Base-by-base conservation (phyloP, 2,888 invertebrate genomes). In the Meta bourneti region DNA sequence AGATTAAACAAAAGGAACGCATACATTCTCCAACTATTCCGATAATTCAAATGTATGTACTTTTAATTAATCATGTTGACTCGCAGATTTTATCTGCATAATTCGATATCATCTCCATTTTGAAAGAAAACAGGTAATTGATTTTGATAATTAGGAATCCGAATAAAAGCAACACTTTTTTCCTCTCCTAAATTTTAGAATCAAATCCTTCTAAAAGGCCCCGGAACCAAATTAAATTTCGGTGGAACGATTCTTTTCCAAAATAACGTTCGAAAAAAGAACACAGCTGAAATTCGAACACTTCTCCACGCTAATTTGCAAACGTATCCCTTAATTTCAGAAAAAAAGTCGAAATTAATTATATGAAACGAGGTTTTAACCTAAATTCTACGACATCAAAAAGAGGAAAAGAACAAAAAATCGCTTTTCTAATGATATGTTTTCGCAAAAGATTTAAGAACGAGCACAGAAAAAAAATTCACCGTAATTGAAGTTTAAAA, bases 381-480 rank as follows among this genome's bases (percentile, higher is more conserved):
- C 61, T 61, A 61, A 61, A 61, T 61, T 61, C 61, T 61, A 16
- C 61, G 61, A 61, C 61, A 61, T 61, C 61, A 61, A 16, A 11
- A 52, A 34, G 19, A 52, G 7, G 0, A 16, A 19, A 51, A 13
- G n/a, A 19, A 19, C 8, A 19, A 51, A 79, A 34, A 61, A 2
- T 16, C 16, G 16, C 74, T 75, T 61, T 54, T 74, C 9, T 83
- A 83, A 83, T 83, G 83, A 83, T 54, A 74, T 72, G 16, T 84
- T 61, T 84, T 54, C 74, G 0, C 19, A 70, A 70, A 74, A 84
- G 51, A 48, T 51, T 71, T 52, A n/a, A 11, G n/a, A 77, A 77
- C 34, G 49, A 77, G 13, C 49, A 16, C 19, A 2, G 13, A 79
- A 19, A 54, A 54, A 82, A 13, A 82, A 49, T 20, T 34, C n/a